These are phyloP conservation scores for Rotaria magnacalcarata DNA, from an alignment of 2,888 invertebrate species.

Conservation along the genomic window DNA sequence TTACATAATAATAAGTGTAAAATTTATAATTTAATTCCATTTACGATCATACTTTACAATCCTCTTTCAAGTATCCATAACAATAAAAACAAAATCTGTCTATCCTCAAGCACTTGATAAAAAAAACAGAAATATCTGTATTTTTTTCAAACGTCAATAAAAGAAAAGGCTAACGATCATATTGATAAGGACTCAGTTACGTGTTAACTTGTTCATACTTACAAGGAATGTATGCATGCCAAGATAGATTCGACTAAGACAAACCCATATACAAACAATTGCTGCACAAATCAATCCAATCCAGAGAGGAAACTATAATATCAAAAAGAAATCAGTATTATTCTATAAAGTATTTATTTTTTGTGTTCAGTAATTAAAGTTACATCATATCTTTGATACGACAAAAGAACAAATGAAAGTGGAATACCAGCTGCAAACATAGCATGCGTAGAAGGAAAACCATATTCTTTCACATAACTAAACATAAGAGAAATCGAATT, in stretches of 20 bases:
- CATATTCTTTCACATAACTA: slow-evolving; percentile 42
- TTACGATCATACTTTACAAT: background rate
- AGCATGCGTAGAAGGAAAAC: slow-evolving; percentile 46
- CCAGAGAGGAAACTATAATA: background rate
- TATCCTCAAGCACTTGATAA: background rate
- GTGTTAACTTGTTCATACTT: background rate
- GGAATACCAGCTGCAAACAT: slow-evolving; percentile 45
- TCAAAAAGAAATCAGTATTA: background rate
- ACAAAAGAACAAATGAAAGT: slow-evolving; percentile 38
- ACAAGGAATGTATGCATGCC: slow-evolving; percentile 78
- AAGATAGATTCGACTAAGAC: slow-evolving; percentile 75
- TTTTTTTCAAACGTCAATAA: background rate
- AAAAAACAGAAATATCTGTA: background rate
- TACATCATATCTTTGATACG: slow-evolving; percentile 43
- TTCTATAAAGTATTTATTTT: background rate
- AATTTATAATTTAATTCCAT: no score
- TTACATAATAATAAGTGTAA: background rate
- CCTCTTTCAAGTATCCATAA: background rate
- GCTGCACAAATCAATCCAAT: background rate
- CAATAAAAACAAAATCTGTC: background rate
- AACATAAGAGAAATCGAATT: background rate
- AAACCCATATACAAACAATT: slow-evolving; percentile 40
- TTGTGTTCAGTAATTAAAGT: background rate
- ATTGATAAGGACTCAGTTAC: background rate
- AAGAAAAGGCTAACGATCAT: background rate